Evolutionary conservation across 2,797 vertebrate genomes (phyloP).

Genomic region (Typhlichthys eigenmanni): DNA sequence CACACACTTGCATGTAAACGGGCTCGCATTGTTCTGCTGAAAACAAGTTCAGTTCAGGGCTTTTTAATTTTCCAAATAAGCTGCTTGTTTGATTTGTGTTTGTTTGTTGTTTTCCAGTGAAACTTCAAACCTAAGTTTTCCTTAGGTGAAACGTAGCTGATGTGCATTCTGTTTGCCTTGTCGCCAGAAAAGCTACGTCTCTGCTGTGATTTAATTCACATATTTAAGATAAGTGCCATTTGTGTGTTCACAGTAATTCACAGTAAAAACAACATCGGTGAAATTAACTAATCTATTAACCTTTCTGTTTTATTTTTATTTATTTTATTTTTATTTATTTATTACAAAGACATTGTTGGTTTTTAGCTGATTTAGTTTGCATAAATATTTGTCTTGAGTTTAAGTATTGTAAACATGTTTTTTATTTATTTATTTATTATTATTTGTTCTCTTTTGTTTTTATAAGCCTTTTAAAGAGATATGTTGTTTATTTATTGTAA

Average conservation of each 20-base stretch:
- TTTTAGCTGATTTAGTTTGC: background rate
- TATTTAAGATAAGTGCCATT: conserved; percentile 3
- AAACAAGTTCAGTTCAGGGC: background rate
- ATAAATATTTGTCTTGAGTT: background rate
- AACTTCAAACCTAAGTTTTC: background rate
- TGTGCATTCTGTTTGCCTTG: conserved; percentile 14
- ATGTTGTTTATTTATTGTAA: background rate
- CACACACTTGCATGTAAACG: background rate
- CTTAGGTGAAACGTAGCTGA: background rate
- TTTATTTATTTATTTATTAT: background rate
- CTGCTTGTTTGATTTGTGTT: background rate
- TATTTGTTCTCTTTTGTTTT: background rate
- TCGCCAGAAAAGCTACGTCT: conserved; percentile 1
- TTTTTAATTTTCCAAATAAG: background rate
- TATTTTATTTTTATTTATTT: background rate
- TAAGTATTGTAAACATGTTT: background rate
- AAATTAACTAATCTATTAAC: background rate
- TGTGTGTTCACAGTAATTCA: background rate
- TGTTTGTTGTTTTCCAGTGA: background rate
- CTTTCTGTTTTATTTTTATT: background rate
- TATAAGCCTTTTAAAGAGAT: background rate
- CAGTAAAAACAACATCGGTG: background rate
- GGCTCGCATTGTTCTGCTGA: background rate
- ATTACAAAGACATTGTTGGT: background rate
- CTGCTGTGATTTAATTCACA: conserved; percentile 7